Evolutionary conservation across 2,888 invertebrate species (phyloP).

Genomic region (Bursaphelenchus okinawaensis): DNA sequence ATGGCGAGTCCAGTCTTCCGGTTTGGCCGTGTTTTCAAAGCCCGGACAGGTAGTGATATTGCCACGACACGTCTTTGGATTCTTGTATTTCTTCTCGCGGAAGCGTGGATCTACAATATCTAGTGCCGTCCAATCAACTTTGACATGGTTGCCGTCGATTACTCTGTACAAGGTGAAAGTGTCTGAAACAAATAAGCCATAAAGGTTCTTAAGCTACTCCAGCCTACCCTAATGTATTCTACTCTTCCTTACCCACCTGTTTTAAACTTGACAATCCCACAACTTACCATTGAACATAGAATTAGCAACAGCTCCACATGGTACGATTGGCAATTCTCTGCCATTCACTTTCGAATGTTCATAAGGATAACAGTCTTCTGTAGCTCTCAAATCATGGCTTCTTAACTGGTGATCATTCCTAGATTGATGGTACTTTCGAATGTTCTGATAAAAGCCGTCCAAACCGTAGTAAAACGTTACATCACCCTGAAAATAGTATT

Average conservation of each 20-base stretch:
- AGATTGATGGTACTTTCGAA: conserved; percentile 91
- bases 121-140: neutral
- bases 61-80: conserved; percentile 10
- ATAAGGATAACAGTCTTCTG: conserved; percentile 50
- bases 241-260: no score
- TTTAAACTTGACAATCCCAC: no score
- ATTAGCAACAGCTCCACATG: conserved; percentile 96
- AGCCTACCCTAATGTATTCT: no score
- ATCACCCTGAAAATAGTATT: conserved; percentile 61
- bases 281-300: conserved; percentile 82
- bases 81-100: conserved; percentile 15
- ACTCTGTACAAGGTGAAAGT: neutral
- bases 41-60: conserved; percentile 16
- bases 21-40: conserved; percentile 62
- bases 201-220: no score
- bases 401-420: conserved; percentile 77
- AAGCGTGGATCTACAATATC: neutral
- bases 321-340: conserved; percentile 68
- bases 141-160: neutral
- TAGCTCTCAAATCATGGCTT: conserved; percentile 66
- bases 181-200: no score
- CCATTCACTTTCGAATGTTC: conserved; percentile 9
- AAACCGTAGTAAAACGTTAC: conserved; percentile 96
- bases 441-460: conserved; percentile 95
- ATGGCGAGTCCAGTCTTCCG: conserved; percentile 76